phyloP scores from a whole-genome alignment of 64 coral and sea anemone genomes.

The Actinia tenebrosa region DNA sequence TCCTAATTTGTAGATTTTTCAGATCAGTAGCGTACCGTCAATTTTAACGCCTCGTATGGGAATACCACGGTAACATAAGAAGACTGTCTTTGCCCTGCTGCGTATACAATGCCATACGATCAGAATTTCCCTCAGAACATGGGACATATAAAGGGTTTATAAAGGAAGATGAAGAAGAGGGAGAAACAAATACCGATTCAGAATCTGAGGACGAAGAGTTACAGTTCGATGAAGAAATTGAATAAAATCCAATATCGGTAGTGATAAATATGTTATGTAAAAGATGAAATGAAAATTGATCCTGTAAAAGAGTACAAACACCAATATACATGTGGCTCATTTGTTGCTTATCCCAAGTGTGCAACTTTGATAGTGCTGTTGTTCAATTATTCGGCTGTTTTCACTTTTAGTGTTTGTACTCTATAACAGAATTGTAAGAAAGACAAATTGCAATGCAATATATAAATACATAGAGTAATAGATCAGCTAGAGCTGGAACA shows the following conservation, averaged over 20 bases:
- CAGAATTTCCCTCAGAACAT: conserved; percentile 25
- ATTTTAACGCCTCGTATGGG: conserved; percentile 45
- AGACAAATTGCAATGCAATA: no score
- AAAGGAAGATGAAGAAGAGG: conserved; percentile 7
- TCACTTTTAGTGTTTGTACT: no score
- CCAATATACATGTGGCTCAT: no score
- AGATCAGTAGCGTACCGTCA: conserved; percentile 65
- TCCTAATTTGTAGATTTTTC: conserved; percentile 31
- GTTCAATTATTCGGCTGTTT: no score
- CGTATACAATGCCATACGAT: conserved; percentile 36
- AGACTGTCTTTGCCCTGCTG: conserved; percentile 38
- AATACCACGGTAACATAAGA: conserved; percentile 16
- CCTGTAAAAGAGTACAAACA: no score
- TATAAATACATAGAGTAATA: no score
- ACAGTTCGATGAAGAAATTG: neutral
- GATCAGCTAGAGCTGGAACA: no score
- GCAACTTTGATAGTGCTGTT: no score
- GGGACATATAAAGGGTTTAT: conserved; percentile 35
- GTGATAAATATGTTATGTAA: no score
- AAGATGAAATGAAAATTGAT: no score
- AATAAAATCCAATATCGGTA: neutral
- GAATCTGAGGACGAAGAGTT: neutral
- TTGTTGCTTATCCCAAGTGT: no score
- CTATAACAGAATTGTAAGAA: no score
- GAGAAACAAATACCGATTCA: neutral